A percentile compares a stretch with the other conserved stretches of the same genome.
Conservation (phyloP, 2,797 vertebrate genomes). For the Perodicticus potto region DNA sequence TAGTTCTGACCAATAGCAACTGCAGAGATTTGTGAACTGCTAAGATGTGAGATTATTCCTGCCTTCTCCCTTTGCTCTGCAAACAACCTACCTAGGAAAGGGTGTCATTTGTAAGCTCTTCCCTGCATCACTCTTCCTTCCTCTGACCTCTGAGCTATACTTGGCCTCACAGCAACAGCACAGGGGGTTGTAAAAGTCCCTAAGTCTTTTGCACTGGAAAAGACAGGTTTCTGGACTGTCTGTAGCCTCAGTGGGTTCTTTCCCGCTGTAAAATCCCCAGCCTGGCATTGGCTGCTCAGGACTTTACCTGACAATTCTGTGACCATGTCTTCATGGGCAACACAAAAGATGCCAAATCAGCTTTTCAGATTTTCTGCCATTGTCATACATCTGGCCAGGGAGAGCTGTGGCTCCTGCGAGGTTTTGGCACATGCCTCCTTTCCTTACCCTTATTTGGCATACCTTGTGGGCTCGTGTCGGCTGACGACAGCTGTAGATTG, state of each 20-base stretch:
- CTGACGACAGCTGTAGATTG: neutral
- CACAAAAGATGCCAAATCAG: neutral
- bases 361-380: neutral
- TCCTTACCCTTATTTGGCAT: neutral
- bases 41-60: neutral
- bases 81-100: neutral
- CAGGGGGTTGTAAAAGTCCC: neutral
- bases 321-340: neutral
- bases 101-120: neutral
- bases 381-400: neutral
- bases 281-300: neutral
- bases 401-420: neutral
- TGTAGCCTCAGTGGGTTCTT: neutral
- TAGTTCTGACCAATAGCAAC: neutral
- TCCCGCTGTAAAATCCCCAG: neutral
- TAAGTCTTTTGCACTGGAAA: neutral
- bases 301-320: neutral
- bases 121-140: neutral
- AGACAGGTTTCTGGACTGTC: neutral
- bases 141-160: too few relatives aligned
- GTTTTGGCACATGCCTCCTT: neutral
- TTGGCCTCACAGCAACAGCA: neutral
- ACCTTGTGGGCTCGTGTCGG: neutral
- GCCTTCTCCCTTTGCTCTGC: neutral
- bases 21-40: neutral